These are phyloP conservation scores for Lomographa bimaculata DNA, from an alignment of 2,888 invertebrate genomes.

Conservation along the genomic window DNA sequence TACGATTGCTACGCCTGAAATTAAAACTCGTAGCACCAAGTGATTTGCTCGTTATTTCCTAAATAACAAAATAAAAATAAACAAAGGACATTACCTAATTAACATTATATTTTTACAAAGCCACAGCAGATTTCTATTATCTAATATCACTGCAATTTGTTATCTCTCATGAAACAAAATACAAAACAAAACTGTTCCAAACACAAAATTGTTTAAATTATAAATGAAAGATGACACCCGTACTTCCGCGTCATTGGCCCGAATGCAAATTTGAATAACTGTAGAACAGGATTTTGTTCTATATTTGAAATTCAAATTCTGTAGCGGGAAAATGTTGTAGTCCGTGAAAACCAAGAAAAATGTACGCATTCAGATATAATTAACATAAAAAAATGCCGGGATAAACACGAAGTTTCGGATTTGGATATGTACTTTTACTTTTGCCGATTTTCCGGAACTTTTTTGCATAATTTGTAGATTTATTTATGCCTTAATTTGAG, in stretches of 20 bases:
- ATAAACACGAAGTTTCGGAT: slow-evolving; percentile 60
- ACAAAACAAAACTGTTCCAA: slow-evolving; percentile 50
- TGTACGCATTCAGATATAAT: slow-evolving; percentile 69
- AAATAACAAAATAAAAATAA: no score
- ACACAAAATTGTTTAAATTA: slow-evolving; percentile 55
- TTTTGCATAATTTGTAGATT: slow-evolving; percentile 43
- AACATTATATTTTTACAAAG: no score
- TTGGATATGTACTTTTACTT: slow-evolving; percentile 34
- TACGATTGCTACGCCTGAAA: no score
- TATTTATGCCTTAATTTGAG: slow-evolving; percentile 31
- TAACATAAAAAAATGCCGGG: slow-evolving; percentile 62
- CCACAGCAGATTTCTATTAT: no score
- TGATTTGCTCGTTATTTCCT: no score
- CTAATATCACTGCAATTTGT: no score
- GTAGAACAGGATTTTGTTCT: slow-evolving; percentile 64
- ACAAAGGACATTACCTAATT: no score
- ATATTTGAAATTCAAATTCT: slow-evolving; percentile 73
- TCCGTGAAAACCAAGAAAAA: slow-evolving; percentile 63
- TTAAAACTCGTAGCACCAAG: no score
- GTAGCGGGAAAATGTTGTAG: slow-evolving; percentile 61
- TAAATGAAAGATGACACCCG: slow-evolving; percentile 69
- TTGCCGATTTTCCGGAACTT: slow-evolving; percentile 40
- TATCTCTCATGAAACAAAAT: no score
- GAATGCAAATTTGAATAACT: slow-evolving; percentile 71
- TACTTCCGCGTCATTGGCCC: slow-evolving; percentile 70